phyloP scores from a whole-genome alignment of 2,888 invertebrate species.

The Blastobasis adustella region DNA sequence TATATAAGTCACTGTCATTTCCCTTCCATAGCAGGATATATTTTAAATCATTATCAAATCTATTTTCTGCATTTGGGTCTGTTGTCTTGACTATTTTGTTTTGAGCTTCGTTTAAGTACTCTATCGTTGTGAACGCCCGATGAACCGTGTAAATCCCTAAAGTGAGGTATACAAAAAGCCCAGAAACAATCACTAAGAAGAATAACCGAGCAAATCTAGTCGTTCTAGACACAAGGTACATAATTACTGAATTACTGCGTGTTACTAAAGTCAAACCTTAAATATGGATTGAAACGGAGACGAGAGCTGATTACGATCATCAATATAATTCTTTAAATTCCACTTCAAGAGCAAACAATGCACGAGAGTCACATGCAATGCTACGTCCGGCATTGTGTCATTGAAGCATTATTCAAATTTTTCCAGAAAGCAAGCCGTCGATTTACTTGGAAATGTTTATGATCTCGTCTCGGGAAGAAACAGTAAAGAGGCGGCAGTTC shows the following conservation, averaged over 20 bases:
- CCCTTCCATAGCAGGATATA: conserved; percentile 46
- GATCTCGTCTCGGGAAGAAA: no score
- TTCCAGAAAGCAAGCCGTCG: no score
- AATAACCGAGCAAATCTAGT: conserved; percentile 49
- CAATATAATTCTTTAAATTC: no score
- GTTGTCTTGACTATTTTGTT: conserved; percentile 13
- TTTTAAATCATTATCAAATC: conserved; percentile 27
- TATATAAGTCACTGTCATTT: conserved; percentile 8
- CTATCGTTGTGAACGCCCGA: conserved; percentile 27
- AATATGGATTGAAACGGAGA: no score
- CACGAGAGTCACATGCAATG: no score
- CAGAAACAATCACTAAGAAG: conserved; percentile 45
- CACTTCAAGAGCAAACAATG: no score
- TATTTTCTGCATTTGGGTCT: conserved; percentile 8
- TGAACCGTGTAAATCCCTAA: conserved; percentile 53
- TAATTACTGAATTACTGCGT: conserved; percentile 18
- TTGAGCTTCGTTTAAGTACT: conserved; percentile 20
- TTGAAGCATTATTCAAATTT: no score
- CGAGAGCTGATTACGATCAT: no score
- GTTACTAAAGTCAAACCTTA: no score
- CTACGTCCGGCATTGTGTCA: no score
- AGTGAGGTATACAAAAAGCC: conserved; percentile 41
- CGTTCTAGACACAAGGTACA: conserved; percentile 38
- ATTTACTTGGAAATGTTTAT: no score
- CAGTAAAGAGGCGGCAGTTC: no score